Evolutionary conservation across 2,113 vertebrate species (phyloP).

Genomic region (Bothrops jararaca): DNA sequence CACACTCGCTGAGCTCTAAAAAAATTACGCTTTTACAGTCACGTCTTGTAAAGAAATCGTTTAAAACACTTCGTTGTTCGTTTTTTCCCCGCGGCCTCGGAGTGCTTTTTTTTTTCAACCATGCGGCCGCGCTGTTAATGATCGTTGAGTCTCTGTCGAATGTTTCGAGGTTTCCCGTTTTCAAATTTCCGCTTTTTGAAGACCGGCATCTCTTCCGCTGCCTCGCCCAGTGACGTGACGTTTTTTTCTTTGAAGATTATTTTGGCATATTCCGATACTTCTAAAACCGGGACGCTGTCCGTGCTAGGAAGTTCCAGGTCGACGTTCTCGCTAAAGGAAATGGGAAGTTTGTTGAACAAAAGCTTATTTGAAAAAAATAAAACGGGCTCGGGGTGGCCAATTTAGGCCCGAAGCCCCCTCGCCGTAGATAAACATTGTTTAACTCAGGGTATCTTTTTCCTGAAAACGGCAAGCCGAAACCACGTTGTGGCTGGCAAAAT

Average conservation of each 20-base stretch:
- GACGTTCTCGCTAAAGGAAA: conserved; percentile 74
- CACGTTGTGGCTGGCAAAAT: background rate
- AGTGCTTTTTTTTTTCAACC: conserved; percentile 20
- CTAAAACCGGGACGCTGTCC: conserved; percentile 60
- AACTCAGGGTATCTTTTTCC: background rate
- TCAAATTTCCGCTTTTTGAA: conserved; percentile 91
- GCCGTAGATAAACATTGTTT: no score
- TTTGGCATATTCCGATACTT: conserved; percentile 70
- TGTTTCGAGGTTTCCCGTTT: conserved; percentile 87
- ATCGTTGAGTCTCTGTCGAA: conserved; percentile 84
- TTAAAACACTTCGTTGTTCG: conserved; percentile 52
- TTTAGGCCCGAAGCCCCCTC: background rate
- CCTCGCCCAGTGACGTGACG: conserved; percentile 86
- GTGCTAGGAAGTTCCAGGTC: conserved; percentile 86
- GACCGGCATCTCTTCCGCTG: conserved; percentile 70
- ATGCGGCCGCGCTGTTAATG: conserved; percentile 67
- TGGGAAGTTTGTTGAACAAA: background rate
- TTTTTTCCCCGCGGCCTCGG: conserved; percentile 1
- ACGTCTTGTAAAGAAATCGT: conserved; percentile 57
- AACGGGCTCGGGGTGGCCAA: no score
- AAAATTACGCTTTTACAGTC: conserved; percentile 58
- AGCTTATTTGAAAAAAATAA: background rate
- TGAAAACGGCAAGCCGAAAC: background rate
- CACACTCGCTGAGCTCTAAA: conserved; percentile 39
- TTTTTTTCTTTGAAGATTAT: conserved; percentile 89